These are phyloP conservation scores for Dicyema japonicum DNA, from an alignment of 1,140 invertebrate species.

Conservation along the genomic window DNA sequence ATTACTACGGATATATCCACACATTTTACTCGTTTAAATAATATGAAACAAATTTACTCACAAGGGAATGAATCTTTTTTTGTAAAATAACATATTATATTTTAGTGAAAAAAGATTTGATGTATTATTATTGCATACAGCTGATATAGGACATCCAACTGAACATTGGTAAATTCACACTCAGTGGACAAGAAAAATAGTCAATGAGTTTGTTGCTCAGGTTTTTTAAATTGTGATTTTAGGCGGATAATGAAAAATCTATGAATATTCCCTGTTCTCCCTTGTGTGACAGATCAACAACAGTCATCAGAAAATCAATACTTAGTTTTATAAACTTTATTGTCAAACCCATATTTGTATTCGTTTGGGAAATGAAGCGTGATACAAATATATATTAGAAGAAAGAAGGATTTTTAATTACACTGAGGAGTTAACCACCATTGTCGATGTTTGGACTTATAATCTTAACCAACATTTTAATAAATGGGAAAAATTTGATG, in stretches of 20 bases:
- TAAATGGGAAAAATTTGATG: no score
- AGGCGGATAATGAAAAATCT: constrained; percentile 35
- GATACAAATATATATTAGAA: no score
- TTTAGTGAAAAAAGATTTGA: constrained; percentile 56
- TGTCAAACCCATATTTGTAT: no score
- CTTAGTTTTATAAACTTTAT: no score
- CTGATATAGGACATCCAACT: constrained; percentile 80
- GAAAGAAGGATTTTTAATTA: no score
- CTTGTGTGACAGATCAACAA: constrained; percentile 42
- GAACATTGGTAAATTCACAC: constrained; percentile 64
- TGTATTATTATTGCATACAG: constrained; percentile 62
- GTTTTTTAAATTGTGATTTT: constrained; percentile 7
- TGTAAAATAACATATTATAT: constrained; percentile 5
- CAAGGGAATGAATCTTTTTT: constrained; percentile 4
- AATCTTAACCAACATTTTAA: no score
- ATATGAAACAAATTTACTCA: constrained; percentile 35
- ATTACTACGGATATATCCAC: constrained; percentile 72
- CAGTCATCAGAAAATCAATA: constrained; percentile 3
- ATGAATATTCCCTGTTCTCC: constrained; percentile 63
- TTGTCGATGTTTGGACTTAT: no score
- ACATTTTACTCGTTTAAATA: constrained; percentile 85
- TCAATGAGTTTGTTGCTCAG: constrained; percentile 77
- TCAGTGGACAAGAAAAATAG: constrained; percentile 48
- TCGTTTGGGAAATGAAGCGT: no score
- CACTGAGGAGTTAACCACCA: no score